phyloP scores from a whole-genome alignment of 1,140 invertebrate genomes.

The Geopemphigus sp. region DNA sequence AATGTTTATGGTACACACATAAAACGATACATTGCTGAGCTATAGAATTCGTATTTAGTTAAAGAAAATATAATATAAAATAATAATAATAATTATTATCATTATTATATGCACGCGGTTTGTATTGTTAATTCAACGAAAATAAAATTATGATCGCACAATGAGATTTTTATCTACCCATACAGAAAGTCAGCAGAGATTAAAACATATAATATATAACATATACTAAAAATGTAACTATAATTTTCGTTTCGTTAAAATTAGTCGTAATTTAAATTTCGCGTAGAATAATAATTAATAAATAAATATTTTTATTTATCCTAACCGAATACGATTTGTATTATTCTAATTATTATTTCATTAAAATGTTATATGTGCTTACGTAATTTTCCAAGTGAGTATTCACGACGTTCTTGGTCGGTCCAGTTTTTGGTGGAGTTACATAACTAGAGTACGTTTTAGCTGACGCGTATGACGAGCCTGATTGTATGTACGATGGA shows the following conservation, averaged over 20 bases:
- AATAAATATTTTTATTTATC: background rate
- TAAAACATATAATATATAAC: background rate
- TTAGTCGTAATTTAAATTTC: background rate
- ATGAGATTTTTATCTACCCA: background rate
- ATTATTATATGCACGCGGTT: background rate
- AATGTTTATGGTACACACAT: conserved; percentile 51
- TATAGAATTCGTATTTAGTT: conserved; percentile 16
- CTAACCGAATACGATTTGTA: background rate
- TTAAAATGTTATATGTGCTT: conserved; percentile 34
- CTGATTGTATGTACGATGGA: background rate
- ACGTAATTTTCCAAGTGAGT: conserved; percentile 53
- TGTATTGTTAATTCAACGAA: background rate
- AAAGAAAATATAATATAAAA: background rate
- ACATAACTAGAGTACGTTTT: conserved; percentile 43
- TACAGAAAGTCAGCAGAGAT: background rate
- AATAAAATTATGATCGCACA: background rate
- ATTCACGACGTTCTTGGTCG: conserved; percentile 51
- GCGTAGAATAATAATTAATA: too few species aligned
- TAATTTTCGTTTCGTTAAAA: background rate
- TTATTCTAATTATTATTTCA: background rate
- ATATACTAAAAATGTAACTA: background rate
- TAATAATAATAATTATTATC: too few species aligned
- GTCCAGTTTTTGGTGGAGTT: conserved; percentile 38
- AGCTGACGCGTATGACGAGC: conserved; percentile 1
- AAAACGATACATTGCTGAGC: conserved; percentile 6